phyloP scores from a whole-genome alignment of 2,113 vertebrate genomes.

The Xiphophorus hellerii region DNA sequence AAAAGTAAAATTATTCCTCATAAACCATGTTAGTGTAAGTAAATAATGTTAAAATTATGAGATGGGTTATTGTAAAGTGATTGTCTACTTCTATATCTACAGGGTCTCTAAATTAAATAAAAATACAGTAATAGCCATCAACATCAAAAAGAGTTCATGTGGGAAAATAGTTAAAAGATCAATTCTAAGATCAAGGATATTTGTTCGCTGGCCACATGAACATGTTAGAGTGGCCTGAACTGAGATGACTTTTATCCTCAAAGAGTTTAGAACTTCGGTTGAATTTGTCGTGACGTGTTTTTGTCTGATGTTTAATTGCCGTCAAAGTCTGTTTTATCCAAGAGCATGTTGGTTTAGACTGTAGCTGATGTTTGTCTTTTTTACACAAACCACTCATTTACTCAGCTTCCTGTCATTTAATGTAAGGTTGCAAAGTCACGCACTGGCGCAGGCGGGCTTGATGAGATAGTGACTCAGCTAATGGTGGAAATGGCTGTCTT shows the following conservation, averaged over 20 bases:
- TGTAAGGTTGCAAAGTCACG: not conserved
- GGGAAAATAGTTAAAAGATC: no score
- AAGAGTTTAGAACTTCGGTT: not conserved
- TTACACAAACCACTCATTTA: not conserved
- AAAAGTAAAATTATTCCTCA: no score
- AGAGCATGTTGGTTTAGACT: not conserved
- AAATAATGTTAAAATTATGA: no score
- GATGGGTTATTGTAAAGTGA: no score
- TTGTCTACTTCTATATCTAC: no score
- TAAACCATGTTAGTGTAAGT: no score
- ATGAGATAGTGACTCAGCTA: not conserved
- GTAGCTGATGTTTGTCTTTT: not conserved
- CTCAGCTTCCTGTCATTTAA: constrained; percentile 6
- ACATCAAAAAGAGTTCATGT: no score
- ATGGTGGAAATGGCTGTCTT: not conserved
- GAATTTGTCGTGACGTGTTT: not conserved
- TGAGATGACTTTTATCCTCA: not conserved
- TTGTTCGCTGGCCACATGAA: no score
- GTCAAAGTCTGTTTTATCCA: not conserved
- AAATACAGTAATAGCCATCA: no score
- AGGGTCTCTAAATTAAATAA: no score
- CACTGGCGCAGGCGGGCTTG: not conserved
- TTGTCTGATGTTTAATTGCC: not conserved
- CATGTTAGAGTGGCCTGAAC: not conserved
- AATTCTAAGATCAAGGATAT: no score